A percentile compares a stretch with the other conserved stretches of the same genome.
phyloP scores from a whole-genome alignment of 2,888 invertebrate species.

The Ctenicera cuprea region DNA sequence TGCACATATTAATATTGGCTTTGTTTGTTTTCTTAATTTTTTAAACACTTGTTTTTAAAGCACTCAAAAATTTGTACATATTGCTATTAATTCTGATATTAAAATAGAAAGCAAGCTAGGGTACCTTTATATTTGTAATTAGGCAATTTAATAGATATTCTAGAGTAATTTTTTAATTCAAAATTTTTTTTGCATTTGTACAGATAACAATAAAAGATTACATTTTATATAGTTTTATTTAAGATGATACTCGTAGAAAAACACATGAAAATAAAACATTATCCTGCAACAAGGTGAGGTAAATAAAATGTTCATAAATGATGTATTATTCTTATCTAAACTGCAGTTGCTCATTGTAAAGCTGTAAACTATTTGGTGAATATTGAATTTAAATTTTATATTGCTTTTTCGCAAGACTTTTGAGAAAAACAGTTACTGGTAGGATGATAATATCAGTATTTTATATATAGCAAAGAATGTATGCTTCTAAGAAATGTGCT shows the following conservation, averaged over 20 bases:
- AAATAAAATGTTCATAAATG: too few relatives aligned
- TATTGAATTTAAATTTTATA: too few relatives aligned
- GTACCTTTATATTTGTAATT: slow-evolving; percentile 31
- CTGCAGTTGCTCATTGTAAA: too few relatives aligned
- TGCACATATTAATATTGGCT: too few relatives aligned
- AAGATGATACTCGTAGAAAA: not conserved
- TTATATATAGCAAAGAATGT: too few relatives aligned
- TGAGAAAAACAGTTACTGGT: too few relatives aligned
- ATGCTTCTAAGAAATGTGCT: too few relatives aligned
- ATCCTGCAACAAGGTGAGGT: not conserved
- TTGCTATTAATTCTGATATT: not conserved
- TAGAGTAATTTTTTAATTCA: slow-evolving; percentile 35
- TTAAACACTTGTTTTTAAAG: slow-evolving; percentile 25
- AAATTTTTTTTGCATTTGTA: slow-evolving; percentile 35
- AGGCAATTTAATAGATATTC: slow-evolving; percentile 36
- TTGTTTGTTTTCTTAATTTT: not conserved
- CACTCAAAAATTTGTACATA: slow-evolving; percentile 23
- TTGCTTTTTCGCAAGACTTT: too few relatives aligned
- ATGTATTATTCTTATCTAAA: not conserved
- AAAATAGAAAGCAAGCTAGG: slow-evolving; percentile 40
- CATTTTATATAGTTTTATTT: slow-evolving; percentile 8
- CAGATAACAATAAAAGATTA: slow-evolving; percentile 39
- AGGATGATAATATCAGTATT: too few relatives aligned
- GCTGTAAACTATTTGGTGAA: too few relatives aligned
- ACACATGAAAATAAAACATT: not conserved